Conservation (phyloP, 53 echinoderm and acorn worm species). For the Echinarachnius parma region DNA sequence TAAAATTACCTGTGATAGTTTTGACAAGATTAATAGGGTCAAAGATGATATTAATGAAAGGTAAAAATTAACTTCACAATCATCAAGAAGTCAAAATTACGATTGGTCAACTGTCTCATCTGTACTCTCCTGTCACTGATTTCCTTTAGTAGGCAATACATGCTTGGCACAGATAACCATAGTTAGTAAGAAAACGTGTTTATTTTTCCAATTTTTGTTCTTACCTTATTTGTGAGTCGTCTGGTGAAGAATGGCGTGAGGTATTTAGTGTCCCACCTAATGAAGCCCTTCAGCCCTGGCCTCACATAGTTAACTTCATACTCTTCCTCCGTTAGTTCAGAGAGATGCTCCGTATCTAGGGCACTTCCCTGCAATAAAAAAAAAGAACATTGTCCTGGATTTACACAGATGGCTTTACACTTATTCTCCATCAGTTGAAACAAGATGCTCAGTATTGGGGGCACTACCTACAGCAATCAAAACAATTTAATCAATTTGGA, state of each 20-base stretch:
- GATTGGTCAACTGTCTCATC: conserved; percentile 91
- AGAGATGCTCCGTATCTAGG: conserved; percentile 88
- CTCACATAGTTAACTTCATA: conserved; percentile 88
- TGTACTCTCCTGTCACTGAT: conserved; percentile 74
- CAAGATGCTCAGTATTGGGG: too few relatives aligned
- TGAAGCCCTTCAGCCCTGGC: conserved; percentile 76
- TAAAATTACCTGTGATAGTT: too few relatives aligned
- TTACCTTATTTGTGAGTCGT: conserved; percentile 75
- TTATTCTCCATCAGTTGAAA: too few relatives aligned
- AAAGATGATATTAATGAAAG: too few relatives aligned
- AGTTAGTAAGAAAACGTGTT: neutral
- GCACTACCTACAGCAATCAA: too few relatives aligned
- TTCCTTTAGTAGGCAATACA: conserved; percentile 53
- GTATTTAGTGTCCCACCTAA: conserved; percentile 84
- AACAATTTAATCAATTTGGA: too few relatives aligned
- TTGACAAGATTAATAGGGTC: too few relatives aligned
- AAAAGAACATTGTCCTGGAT: too few relatives aligned
- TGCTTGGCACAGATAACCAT: neutral
- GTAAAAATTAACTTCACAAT: too few relatives aligned
- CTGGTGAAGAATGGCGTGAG: conserved; percentile 96
- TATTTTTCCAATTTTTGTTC: neutral
- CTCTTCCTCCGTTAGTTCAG: conserved; percentile 94
- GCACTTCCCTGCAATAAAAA: conserved; percentile 70
- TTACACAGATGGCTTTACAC: too few relatives aligned
- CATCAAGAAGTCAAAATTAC: too few relatives aligned